Evolutionary conservation across 2,797 vertebrate genomes (phyloP).

Genomic region (Myotis findleyi): DNA sequence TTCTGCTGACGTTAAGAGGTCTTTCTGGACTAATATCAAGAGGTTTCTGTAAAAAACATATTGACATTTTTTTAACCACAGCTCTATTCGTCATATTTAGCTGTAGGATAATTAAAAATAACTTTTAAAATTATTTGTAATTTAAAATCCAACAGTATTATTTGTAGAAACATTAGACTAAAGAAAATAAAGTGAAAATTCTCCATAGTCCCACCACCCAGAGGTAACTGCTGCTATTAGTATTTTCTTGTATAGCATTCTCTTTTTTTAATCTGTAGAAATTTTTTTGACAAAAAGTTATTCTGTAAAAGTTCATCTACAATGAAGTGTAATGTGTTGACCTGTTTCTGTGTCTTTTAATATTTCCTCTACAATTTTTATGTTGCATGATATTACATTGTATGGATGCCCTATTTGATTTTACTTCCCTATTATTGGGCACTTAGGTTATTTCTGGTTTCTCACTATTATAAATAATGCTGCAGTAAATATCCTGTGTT

Average conservation of each 20-base stretch:
- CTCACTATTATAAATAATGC: background rate
- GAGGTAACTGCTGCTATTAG: background rate
- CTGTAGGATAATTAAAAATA: background rate
- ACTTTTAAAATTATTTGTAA: background rate
- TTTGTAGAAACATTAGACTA: background rate
- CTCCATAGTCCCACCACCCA: background rate
- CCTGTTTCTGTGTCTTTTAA: background rate
- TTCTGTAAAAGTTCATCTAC: background rate
- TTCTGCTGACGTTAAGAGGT: too few species aligned
- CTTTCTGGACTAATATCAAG: background rate
- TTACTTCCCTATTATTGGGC: background rate
- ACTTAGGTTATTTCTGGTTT: background rate
- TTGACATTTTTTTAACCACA: background rate
- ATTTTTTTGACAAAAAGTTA: slow-evolving; percentile 11
- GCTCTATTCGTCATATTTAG: background rate
- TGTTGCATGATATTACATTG: background rate
- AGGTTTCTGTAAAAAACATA: background rate
- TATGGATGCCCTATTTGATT: background rate
- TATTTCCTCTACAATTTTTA: background rate
- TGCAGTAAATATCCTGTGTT: background rate
- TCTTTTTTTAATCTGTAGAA: background rate
- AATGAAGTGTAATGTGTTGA: background rate
- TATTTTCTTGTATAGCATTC: background rate
- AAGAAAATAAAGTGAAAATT: background rate
- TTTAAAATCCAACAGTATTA: slow-evolving; percentile 20